Percentiles rank a stretch among this genome's conserved stretches.
phyloP scores from a whole-genome alignment of 2,888 invertebrate genomes.

The Drosophila conformis region DNA sequence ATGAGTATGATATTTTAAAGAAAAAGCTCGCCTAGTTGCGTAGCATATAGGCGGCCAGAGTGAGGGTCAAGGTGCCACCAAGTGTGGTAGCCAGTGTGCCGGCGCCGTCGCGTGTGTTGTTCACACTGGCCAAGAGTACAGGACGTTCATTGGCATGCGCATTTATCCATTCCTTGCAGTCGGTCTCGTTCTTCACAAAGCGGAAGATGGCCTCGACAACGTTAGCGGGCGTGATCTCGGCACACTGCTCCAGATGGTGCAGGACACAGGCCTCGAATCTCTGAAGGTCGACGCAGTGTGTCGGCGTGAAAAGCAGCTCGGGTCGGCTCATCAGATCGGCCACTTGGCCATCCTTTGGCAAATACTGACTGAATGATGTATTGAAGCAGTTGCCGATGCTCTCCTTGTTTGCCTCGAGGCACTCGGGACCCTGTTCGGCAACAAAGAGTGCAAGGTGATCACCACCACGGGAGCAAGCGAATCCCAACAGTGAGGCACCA shows the following conservation, averaged over 20 bases:
- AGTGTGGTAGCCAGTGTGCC: conserved; percentile 31
- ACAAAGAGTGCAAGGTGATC: conserved; percentile 93
- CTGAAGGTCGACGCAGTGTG: conserved; percentile 83
- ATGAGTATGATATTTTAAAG: conserved; percentile 29
- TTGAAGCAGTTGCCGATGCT: conserved; percentile 88
- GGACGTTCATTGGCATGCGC: conserved; percentile 68
- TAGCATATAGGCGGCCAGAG: conserved; percentile 24
- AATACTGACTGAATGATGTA: conserved; percentile 86
- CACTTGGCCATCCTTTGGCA: conserved; percentile 84
- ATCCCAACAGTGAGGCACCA: conserved; percentile 88
- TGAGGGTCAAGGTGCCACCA: conserved; percentile 45
- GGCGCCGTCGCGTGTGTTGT: conserved; percentile 45
- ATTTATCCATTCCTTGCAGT: conserved; percentile 85
- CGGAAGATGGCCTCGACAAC: conserved; percentile 91
- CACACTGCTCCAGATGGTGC: conserved; percentile 87
- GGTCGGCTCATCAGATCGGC: conserved; percentile 85
- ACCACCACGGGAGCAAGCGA: conserved; percentile 91
- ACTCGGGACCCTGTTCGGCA: conserved; percentile 92
- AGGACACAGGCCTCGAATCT: conserved; percentile 82
- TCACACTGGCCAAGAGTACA: conserved; percentile 54
- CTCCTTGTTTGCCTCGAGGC: conserved; percentile 88
- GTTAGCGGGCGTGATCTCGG: conserved; percentile 91
- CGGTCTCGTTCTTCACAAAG: conserved; percentile 89
- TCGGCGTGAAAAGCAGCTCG: conserved; percentile 87
- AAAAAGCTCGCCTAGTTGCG: conserved; percentile 33